phyloP scores from a whole-genome alignment of 2,888 invertebrate species.

The Nudaria mundana region DNA sequence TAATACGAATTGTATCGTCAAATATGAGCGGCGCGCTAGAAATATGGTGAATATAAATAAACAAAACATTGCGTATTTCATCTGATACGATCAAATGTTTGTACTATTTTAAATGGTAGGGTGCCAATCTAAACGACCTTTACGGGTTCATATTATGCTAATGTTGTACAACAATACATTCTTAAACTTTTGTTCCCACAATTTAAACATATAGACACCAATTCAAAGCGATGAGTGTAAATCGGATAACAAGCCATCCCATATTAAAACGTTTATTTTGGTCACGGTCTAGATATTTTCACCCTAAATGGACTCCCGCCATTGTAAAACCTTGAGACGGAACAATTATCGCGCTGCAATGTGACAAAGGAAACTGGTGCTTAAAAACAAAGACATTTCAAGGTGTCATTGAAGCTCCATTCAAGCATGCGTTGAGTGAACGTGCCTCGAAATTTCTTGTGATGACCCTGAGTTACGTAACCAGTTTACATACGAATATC shows the following conservation, averaged over 20 bases:
- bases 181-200: constrained; percentile 25
- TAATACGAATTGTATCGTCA: constrained; percentile 4
- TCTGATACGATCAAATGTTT: constrained; percentile 30
- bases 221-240: constrained; percentile 20
- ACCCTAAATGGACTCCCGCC: constrained; percentile 34
- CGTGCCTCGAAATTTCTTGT: constrained; percentile 56
- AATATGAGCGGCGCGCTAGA: too few species aligned
- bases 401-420: constrained; percentile 65
- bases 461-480: constrained; percentile 42
- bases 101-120: constrained; percentile 16
- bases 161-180: constrained; percentile 25
- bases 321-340: constrained; percentile 37
- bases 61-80: constrained; percentile 26
- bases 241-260: constrained; percentile 11
- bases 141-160: constrained; percentile 24
- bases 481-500: constrained; percentile 14
- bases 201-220: constrained; percentile 19
- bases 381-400: constrained; percentile 51
- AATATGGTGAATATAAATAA: too few species aligned
- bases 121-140: constrained; percentile 26
- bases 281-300: constrained; percentile 36
- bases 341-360: constrained; percentile 48
- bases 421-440: constrained; percentile 47
- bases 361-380: constrained; percentile 48
- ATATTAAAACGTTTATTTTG: constrained; percentile 22